Evolutionary conservation across 2,113 vertebrate species (phyloP), one percentile per base, ranked within the genome.

Genomic region (Notiomystis cincta): DNA sequence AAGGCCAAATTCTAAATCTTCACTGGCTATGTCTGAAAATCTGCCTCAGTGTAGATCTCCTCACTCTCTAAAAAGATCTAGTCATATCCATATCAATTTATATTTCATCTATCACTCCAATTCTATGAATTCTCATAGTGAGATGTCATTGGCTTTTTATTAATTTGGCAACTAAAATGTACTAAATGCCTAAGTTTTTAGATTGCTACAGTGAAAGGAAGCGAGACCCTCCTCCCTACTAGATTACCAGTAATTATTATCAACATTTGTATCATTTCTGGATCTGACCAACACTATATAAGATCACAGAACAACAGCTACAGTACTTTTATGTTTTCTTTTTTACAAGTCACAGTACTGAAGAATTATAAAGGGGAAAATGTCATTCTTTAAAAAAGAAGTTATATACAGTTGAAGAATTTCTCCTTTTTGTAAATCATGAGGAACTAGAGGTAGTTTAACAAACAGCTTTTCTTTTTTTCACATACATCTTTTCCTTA

Each of bases 171-270:
- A 61, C 7, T 53, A 53, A 76, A 50, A 40, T 25, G 2, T 28
- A 25, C 8, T 73, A 61, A 93, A 53, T 8, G 5, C 13, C 33
- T 45, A 37, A 7, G 1, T 13, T 57, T 50, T 60, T 65, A 54
- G 12, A 71, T 25, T 45, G 15, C 25, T 47, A 12, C 1, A 13
- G 40, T 10, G 80, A 65, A 92, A 85, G 33, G 33, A 81, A 51
- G 51, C 0, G 0, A 72, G 31, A n/a, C 11, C 5, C 9, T 87
- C 10, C 13, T 65, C 35, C 13, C 21, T 28, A 37, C 15, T 50
- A 44, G 13, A 65, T 50, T 33, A 54, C 1, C 24, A 31, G 9
- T 16, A 85, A 23, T 51, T 66, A 54, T 70, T 15, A 58, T 25
- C 8, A 58, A 50, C 3, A 28, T 72, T 61, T 3, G 0, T 48